phyloP scores from a whole-genome alignment of 1,140 invertebrate species.

The Heliconius eleuchia region DNA sequence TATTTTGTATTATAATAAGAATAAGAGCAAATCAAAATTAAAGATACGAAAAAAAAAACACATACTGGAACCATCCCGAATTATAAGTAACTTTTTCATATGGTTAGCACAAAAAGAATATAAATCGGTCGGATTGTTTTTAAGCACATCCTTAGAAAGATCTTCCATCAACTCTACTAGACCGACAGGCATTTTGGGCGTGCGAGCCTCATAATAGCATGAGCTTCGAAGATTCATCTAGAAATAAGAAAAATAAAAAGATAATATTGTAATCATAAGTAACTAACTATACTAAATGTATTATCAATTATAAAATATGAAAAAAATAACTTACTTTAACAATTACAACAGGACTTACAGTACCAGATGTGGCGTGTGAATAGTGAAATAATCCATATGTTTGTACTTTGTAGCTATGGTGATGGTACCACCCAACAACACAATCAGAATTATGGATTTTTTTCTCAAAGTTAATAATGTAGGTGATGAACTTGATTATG shows the following conservation, averaged over 20 bases:
- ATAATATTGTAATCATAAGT: neutral
- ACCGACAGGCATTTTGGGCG: constrained; percentile 78
- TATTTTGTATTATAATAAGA: neutral
- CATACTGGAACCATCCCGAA: constrained; percentile 58
- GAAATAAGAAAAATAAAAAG: neutral
- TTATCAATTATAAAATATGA: neutral
- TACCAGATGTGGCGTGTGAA: neutral
- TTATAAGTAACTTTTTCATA: constrained; percentile 70
- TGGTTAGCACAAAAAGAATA: constrained; percentile 78
- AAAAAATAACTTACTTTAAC: neutral
- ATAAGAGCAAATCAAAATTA: neutral
- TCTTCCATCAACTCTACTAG: constrained; percentile 80
- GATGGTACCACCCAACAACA: constrained; percentile 28
- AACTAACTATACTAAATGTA: neutral
- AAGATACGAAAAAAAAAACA: constrained; percentile 27
- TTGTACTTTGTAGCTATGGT: constrained; percentile 44
- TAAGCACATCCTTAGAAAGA: constrained; percentile 79
- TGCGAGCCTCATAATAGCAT: constrained; percentile 55
- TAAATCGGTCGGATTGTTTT: constrained; percentile 75
- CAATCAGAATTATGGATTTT: constrained; percentile 21
- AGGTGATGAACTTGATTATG: neutral
- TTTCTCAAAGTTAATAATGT: neutral
- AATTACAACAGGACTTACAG: neutral
- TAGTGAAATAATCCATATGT: neutral
- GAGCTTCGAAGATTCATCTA: constrained; percentile 46